Evolutionary conservation across 2,113 vertebrate species (phyloP), one percentile per base, ranked within the genome.

Genomic region (Salminus brasiliensis): DNA sequence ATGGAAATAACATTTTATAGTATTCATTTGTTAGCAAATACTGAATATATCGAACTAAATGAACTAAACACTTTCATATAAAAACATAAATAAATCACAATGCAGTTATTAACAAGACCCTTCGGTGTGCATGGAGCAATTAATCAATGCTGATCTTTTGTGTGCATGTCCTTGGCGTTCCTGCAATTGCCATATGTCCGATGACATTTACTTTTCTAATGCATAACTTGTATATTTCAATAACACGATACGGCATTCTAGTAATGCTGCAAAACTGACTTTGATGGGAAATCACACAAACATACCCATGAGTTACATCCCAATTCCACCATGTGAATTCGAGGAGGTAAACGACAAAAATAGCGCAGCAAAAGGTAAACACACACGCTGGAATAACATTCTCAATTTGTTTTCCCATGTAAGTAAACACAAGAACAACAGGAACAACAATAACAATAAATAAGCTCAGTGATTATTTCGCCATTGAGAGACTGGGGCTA

Each of bases 361-460:
- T 78, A 23, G 29, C n/a, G 27, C 25, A 65, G 36, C 62, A 79
- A 74, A 80, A 32, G 63, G 63, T 53, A 29, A 79, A 47, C 66
- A 41, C 30, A 49, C 67, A 53, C 41, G 41, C 13, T 73, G 39
- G 21, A 69, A 81, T 69, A 84, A 84, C 66, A 84, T 60, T 77
- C 62, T 32, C 63, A 36, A 57, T 30, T 53, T 72, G 71, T 72
- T 77, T 77, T 71, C 8, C 15, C 23, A 23, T 83, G 81, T 75
- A 83, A 74, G 41, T 66, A 83, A 80, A 83, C 67, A 84, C 45
- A 45, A 16, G 45, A 67, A 71, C 60, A 63, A 63, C 29, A 63
- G 1, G 29, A 63, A 66, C 62, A 65, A 65, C 16, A 32, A 34
- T 18, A 63, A 57, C 52, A 69, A 78, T 27, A 29, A 79, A 41